phyloP scores from a whole-genome alignment of 2,888 invertebrate species.

The Amphiduros pacificus region DNA sequence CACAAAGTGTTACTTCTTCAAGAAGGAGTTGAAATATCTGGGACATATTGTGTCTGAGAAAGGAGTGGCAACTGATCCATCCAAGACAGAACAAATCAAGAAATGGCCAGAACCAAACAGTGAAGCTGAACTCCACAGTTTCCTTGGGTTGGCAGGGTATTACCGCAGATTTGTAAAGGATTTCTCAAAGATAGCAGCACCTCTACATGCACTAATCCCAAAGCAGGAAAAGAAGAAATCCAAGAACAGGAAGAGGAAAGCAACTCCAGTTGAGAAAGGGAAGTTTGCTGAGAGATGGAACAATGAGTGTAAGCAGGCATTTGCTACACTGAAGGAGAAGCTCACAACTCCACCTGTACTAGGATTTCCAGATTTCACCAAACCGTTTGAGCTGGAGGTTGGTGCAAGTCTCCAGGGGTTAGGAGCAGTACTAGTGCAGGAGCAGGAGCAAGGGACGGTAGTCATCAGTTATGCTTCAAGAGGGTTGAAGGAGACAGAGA shows the following conservation, averaged over 20 bases:
- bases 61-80: conserved; percentile 13
- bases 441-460: conserved; percentile 3
- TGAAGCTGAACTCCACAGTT: conserved; percentile 7
- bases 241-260: neutral
- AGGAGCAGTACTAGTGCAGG: conserved; percentile 15
- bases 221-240: neutral
- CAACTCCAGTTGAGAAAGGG: neutral
- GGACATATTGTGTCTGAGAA: conserved; percentile 14
- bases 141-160: conserved; percentile 11
- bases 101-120: conserved; percentile 6
- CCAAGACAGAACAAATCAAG: conserved; percentile 5
- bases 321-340: neutral
- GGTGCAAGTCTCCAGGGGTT: conserved; percentile 12
- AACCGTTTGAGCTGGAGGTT: conserved; percentile 5
- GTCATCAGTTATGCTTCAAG: conserved; percentile 15
- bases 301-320: conserved; percentile 1
- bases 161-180: conserved; percentile 15
- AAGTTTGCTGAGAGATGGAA: conserved; percentile 14
- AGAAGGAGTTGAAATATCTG: conserved; percentile 13
- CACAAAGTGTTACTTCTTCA: conserved; percentile 31
- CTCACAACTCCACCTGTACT: conserved; percentile 22
- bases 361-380: neutral
- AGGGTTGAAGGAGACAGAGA: conserved; percentile 1
- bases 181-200: conserved; percentile 8
- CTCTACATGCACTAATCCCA: neutral